Percentiles rank a stretch among this genome's conserved stretches.
phyloP scores from a whole-genome alignment of 2,888 invertebrate genomes.

The Harpagoxenus sublaevis region DNA sequence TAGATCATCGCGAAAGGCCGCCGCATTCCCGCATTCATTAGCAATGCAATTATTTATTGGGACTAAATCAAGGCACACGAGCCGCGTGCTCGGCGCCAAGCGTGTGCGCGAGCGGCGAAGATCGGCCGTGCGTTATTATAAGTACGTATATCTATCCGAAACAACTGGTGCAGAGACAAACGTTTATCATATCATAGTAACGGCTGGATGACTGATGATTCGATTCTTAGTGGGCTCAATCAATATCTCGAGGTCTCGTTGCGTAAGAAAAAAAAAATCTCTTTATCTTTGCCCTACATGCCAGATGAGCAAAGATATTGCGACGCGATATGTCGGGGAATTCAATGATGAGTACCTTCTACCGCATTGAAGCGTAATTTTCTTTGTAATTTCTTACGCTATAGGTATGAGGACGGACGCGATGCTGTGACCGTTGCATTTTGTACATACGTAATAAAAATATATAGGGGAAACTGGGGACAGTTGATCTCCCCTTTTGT shows the following conservation, averaged over 20 bases:
- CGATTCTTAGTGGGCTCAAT: conserved; percentile 1
- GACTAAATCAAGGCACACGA: background rate
- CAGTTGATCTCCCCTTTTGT: too few species aligned
- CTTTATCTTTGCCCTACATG: background rate
- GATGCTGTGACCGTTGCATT: background rate
- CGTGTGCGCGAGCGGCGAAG: too few species aligned
- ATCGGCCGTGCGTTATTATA: too few species aligned
- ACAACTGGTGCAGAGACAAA: background rate
- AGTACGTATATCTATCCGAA: background rate
- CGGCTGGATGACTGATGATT: conserved; percentile 11
- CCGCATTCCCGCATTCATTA: conserved; percentile 3
- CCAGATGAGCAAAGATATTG: background rate
- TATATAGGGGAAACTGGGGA: too few species aligned
- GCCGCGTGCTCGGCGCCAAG: too few species aligned
- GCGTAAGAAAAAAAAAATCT: background rate
- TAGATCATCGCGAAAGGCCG: conserved; percentile 18
- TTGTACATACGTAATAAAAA: background rate
- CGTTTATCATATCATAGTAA: conserved; percentile 18
- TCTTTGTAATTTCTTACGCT: background rate
- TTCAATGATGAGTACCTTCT: background rate
- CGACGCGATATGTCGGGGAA: background rate
- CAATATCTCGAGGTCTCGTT: conserved; percentile 7
- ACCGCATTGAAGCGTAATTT: background rate
- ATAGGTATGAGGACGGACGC: background rate
- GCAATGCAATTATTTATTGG: conserved; percentile 35